A percentile compares a stretch with the other conserved stretches of the same genome.
phyloP scores from a whole-genome alignment of 2,113 vertebrate species.

The Zapus hudsonius region DNA sequence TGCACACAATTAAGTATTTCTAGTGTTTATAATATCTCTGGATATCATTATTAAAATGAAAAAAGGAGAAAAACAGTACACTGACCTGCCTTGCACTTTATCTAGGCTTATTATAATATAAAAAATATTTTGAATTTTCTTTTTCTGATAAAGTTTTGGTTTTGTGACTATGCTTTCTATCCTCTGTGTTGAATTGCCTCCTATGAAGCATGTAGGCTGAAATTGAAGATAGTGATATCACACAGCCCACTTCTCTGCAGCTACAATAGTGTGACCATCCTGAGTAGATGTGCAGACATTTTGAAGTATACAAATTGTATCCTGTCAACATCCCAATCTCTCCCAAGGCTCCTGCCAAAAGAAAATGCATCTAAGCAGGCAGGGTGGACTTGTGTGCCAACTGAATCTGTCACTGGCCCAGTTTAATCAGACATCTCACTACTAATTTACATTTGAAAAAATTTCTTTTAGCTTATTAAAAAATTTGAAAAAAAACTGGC shows the following conservation, averaged over 20 bases:
- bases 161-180: slow-evolving; percentile 7
- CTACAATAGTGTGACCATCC: neutral
- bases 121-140: slow-evolving; percentile 51
- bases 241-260: neutral
- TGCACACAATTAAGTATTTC: slow-evolving; percentile 26
- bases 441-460: slow-evolving; percentile 60
- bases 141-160: slow-evolving; percentile 52
- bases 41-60: slow-evolving; percentile 47
- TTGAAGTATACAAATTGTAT: slow-evolving; percentile 43
- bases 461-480: slow-evolving; percentile 67
- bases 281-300: slow-evolving; percentile 49
- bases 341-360: slow-evolving; percentile 62
- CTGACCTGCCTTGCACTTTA: neutral
- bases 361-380: slow-evolving; percentile 57
- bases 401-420: slow-evolving; percentile 69
- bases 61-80: neutral
- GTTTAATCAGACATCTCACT: slow-evolving; percentile 75
- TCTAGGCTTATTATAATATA: slow-evolving; percentile 34
- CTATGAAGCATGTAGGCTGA: slow-evolving; percentile 51
- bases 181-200: slow-evolving; percentile 35
- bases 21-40: slow-evolving; percentile 38
- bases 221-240: slow-evolving; percentile 52
- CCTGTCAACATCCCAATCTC: slow-evolving; percentile 58
- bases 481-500: slow-evolving; percentile 68
- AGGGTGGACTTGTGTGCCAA: slow-evolving; percentile 45